These are phyloP conservation scores for Norana najaformis DNA, from an alignment of 2,888 invertebrate genomes.

Conservation along the genomic window DNA sequence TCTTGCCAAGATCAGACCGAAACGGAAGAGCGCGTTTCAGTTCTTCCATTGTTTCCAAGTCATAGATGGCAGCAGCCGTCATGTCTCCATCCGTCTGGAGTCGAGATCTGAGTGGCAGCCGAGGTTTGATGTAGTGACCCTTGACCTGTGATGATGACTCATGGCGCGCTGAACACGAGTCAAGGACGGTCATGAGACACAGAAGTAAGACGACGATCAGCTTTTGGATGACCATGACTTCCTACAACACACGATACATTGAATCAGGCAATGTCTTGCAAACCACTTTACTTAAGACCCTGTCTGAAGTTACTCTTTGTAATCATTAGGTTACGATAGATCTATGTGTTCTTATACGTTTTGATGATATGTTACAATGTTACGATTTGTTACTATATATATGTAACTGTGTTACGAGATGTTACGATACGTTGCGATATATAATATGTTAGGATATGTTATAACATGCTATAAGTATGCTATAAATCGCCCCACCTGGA, in stretches of 20 bases:
- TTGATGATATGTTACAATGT: too few relatives aligned
- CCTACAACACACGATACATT: neutral
- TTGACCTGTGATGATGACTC: neutral
- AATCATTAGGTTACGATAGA: too few relatives aligned
- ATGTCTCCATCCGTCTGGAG: neutral
- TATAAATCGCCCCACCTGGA: too few relatives aligned
- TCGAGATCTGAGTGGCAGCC: neutral
- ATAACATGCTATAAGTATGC: too few relatives aligned
- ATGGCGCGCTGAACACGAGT: neutral
- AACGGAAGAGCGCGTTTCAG: constrained; percentile 17
- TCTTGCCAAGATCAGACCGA: constrained; percentile 17
- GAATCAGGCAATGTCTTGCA: neutral
- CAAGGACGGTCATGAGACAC: neutral
- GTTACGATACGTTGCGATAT: too few relatives aligned
- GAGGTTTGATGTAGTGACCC: neutral
- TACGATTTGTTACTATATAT: too few relatives aligned
- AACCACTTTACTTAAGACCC: neutral
- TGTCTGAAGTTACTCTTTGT: neutral
- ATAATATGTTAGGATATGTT: too few relatives aligned
- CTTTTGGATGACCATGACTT: neutral
- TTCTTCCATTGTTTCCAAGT: neutral
- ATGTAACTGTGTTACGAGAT: too few relatives aligned
- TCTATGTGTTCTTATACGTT: too few relatives aligned
- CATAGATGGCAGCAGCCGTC: neutral
- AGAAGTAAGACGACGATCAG: neutral